Evolutionary conservation across 2,797 vertebrate species (phyloP), one percentile per base, ranked within the genome.

Genomic region (Syngnathus rostellatus): DNA sequence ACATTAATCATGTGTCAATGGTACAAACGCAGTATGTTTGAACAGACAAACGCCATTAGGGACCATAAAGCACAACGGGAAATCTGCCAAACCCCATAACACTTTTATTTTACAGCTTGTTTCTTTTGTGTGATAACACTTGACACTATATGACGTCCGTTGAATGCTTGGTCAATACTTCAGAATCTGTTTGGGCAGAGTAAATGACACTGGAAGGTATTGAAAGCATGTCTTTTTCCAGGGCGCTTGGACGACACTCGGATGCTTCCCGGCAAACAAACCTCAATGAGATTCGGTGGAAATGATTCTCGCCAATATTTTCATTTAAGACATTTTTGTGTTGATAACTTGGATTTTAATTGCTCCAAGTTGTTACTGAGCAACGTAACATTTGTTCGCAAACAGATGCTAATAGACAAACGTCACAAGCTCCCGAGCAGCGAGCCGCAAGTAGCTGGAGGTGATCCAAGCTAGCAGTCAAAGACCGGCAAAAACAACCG

Each of bases 331-430:
- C 31, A 31, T 31, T 4, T 12, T 68, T 83, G 74, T 87, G 82
- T 83, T 84, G 84, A 91, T 89, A 82, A 80, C 79, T 86, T 71
- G 12, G 67, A 88, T 83, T 57, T 57, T 38, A 17, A 31, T 57
- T 55, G 54, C 25, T 72, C 82, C 75, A 73, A 66, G 55, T 68
- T 65, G 88, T 89, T 86, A 38, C 90, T 78, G 80, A 75, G 91
- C 89, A 90, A 91, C 89, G 75, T 74, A 85, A 88, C 86, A 87
- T 89, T 89, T 83, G 80, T 73, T 67, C 76, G 80, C 85, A 89
- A 86, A 89, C 85, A 90, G 83, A 87, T 85, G 81, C 77, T 79
- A 77, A 81, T 83, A 77, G 73, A 81, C 81, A 85, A 84, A 83
- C 79, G 80, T 75, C 4, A 51, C 31, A 31, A 31, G 31, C 31